These are phyloP conservation scores for Peromyscus nudipes DNA, from an alignment of 2,797 vertebrate species.

Conservation along the genomic window DNA sequence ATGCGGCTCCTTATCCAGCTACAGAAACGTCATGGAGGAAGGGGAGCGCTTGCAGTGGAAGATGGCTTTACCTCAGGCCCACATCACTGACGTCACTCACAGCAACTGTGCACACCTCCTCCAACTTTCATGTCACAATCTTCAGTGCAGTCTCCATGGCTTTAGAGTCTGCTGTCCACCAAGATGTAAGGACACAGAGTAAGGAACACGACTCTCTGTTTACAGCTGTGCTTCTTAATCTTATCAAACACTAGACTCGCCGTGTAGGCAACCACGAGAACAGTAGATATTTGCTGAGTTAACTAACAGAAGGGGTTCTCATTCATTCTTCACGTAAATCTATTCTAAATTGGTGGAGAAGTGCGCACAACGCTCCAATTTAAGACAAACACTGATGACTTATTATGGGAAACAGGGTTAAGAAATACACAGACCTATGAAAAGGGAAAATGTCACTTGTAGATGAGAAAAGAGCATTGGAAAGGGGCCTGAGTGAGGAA, in stretches of 20 bases:
- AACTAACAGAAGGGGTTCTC: conserved; percentile 15
- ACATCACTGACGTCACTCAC: neutral
- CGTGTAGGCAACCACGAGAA: neutral
- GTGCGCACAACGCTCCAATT: neutral
- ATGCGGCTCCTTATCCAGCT: neutral
- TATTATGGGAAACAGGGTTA: neutral
- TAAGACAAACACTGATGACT: neutral
- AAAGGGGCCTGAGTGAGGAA: neutral
- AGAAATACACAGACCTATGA: neutral
- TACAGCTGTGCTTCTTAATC: neutral
- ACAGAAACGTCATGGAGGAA: neutral
- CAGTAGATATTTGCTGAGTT: conserved; percentile 39
- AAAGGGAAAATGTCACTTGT: neutral
- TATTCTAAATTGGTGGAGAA: neutral
- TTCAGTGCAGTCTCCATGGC: neutral
- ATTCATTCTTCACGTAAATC: conserved; percentile 23
- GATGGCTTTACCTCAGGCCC: neutral
- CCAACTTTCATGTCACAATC: neutral
- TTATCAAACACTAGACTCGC: conserved; percentile 6
- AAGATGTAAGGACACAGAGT: neutral
- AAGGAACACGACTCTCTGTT: neutral
- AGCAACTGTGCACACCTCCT: neutral
- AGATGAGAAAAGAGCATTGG: neutral
- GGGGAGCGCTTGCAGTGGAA: neutral
- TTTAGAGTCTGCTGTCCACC: conserved; percentile 6